phyloP scores from a whole-genome alignment of 2,888 invertebrate species.

The Macropis europaea region DNA sequence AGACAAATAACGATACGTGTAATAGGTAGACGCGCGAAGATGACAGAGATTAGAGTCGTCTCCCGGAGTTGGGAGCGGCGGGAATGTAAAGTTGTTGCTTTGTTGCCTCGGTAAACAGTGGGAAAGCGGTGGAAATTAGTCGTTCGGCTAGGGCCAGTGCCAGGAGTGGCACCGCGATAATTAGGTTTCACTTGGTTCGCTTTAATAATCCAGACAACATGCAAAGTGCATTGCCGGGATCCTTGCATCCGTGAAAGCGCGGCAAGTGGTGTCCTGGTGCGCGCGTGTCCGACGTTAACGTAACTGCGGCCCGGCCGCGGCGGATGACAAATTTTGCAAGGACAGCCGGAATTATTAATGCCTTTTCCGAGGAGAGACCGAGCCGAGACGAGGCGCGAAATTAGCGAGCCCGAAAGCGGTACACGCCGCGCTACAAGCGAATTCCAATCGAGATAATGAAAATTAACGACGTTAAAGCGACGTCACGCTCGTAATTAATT shows the following conservation, averaged over 20 bases:
- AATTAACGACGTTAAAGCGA: constrained; percentile 64
- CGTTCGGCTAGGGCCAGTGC: constrained; percentile 40
- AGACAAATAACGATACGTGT: constrained; percentile 19
- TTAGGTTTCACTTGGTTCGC: constrained; percentile 60
- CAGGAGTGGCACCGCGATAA: constrained; percentile 52
- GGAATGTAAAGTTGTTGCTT: constrained; percentile 36
- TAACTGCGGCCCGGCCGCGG: constrained; percentile 16
- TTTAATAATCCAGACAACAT: constrained; percentile 62
- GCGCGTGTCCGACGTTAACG: constrained; percentile 25
- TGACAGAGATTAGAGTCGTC: constrained; percentile 24
- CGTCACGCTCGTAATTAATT: constrained; percentile 63
- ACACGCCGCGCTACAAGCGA: constrained; percentile 51
- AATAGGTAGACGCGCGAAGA: constrained; percentile 24
- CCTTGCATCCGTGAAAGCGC: constrained; percentile 31
- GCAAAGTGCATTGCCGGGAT: constrained; percentile 59
- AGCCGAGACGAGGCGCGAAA: constrained; percentile 49
- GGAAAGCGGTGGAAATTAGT: constrained; percentile 60
- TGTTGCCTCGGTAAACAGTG: constrained; percentile 51
- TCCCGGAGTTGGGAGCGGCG: constrained; percentile 23
- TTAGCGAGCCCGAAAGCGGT: constrained; percentile 55
- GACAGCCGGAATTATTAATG: constrained; percentile 56
- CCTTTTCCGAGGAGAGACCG: constrained; percentile 40
- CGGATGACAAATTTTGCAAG: constrained; percentile 61
- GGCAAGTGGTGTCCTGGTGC: not conserved
- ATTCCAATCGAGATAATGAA: constrained; percentile 66